Evolutionary conservation across 2,797 vertebrate species (phyloP), one percentile per base, ranked within the genome.

Genomic region (Emydoidea blandingii): DNA sequence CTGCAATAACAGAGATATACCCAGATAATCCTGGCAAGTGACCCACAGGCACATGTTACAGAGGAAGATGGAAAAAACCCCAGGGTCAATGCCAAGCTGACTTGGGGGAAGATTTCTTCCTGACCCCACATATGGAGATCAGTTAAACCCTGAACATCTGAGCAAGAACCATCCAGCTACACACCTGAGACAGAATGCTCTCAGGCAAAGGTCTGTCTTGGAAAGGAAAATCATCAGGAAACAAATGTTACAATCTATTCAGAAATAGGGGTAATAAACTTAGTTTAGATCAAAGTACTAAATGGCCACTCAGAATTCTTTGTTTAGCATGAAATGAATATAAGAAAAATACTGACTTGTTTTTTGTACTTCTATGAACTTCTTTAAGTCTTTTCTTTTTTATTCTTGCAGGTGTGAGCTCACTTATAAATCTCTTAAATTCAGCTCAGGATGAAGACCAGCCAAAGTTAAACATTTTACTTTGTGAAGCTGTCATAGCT

Each of bases 401-500:
- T 91, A 53, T 59, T 47, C 88, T 95, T 87, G 21, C 97, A 99
- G 99, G 99, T 91, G 99, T 99, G 94, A 99, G 99, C 21, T 99
- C 99, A 56, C 99, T 99, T 88, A 99, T 99, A 97, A 99, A 98
- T 89, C 98, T 99, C 83, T 95, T 99, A 94, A 98, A 98, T 47
- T 99, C 99, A 62, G 98, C 99, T 81, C 99, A 99, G 96, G 99
- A 99, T 87, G 99, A 99, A 94, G 99, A 99, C 97, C 99, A 99
- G n/a, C 99, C 99, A 0, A 99, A 98, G 96, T 79, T 99, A 94
- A 99, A 98, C 52, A 98, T 99, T 94, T 97, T 99, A 89, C 98
- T 99, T 89, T 99, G 99, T 72, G 99, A 99, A 96, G 99, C 99
- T 1, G 99, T 99, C 54, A 98, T 99, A 53, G 99, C 99, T 0